Evolutionary conservation across 2,888 invertebrate genomes (phyloP).

Genomic region (Erebia aethiops): DNA sequence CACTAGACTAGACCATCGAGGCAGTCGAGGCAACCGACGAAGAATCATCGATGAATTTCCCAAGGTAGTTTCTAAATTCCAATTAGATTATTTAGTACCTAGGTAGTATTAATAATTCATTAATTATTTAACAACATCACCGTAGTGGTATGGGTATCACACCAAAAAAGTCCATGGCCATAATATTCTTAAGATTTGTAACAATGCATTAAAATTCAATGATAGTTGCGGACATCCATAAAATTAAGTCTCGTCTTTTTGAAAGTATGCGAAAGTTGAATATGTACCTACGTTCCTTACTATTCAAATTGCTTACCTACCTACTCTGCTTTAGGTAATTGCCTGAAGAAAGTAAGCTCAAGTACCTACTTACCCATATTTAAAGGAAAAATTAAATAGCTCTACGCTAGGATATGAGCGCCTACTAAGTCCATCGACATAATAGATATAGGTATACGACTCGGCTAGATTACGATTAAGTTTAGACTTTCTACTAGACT

Average conservation of each 20-base stretch:
- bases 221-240: constrained; percentile 42
- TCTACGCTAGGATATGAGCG: too few species aligned
- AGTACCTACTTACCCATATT: neutral
- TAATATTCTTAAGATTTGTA: constrained; percentile 47
- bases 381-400: neutral
- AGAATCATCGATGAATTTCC: too few species aligned
- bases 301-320: neutral
- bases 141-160: neutral
- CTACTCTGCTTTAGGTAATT: neutral
- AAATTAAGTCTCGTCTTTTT: constrained; percentile 32
- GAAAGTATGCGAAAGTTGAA: constrained; percentile 38
- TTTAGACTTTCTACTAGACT: too few species aligned
- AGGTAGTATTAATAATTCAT: neutral
- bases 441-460: too few species aligned
- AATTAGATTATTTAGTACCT: neutral
- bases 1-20: too few species aligned
- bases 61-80: neutral
- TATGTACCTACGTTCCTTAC: neutral
- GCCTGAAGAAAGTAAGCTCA: neutral
- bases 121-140: constrained; percentile 9
- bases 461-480: too few species aligned
- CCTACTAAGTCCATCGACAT: too few species aligned
- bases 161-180: constrained; percentile 8
- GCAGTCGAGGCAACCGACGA: too few species aligned
- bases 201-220: constrained; percentile 59